Percentiles rank a stretch among this genome's conserved stretches.
Conservation (phyloP, 2,888 invertebrate species). For the Drosophila conformis region DNA sequence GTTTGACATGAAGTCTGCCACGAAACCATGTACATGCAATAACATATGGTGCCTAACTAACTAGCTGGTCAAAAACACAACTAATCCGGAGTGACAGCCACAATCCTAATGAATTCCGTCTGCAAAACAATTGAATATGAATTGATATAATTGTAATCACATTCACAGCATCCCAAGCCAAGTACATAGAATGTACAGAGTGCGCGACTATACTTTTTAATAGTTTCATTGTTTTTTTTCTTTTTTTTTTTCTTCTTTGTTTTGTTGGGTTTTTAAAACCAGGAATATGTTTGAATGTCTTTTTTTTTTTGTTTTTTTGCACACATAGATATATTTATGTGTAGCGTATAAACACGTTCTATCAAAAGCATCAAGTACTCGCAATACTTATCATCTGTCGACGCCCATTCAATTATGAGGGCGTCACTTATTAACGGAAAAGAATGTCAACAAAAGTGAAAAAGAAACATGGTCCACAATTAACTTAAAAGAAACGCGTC, state of each 20-base stretch:
- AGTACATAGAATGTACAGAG: conserved; percentile 18
- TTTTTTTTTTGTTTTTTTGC: conserved; percentile 35
- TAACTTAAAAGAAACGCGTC: conserved; percentile 78
- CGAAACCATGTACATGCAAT: conserved; percentile 51
- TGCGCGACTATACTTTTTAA: conserved; percentile 23
- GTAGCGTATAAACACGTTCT: conserved; percentile 67
- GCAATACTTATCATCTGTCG: conserved; percentile 64
- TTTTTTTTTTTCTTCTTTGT: conserved; percentile 12
- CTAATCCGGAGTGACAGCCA: conserved; percentile 6
- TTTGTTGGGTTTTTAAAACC: conserved; percentile 60
- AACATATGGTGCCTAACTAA: conserved; percentile 16
- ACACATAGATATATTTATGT: conserved; percentile 44
- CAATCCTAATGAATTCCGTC: conserved; percentile 23
- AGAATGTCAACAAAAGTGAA: conserved; percentile 53
- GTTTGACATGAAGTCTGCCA: conserved; percentile 18
- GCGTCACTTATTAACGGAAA: conserved; percentile 37
- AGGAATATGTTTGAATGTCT: conserved; percentile 69
- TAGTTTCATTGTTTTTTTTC: conserved; percentile 26
- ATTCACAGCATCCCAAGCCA: conserved; percentile 41
- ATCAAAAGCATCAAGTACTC: conserved; percentile 73
- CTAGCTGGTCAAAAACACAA: conserved; percentile 27
- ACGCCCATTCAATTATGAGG: conserved; percentile 23
- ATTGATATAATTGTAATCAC: conserved; percentile 27
- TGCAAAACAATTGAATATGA: conserved; percentile 34
- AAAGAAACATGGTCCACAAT: conserved; percentile 54